A percentile compares a stretch with the other conserved stretches of the same genome.
Evolutionary conservation across 1,140 invertebrate genomes (phyloP).

Genomic region (Pentalonia nigronervosa): DNA sequence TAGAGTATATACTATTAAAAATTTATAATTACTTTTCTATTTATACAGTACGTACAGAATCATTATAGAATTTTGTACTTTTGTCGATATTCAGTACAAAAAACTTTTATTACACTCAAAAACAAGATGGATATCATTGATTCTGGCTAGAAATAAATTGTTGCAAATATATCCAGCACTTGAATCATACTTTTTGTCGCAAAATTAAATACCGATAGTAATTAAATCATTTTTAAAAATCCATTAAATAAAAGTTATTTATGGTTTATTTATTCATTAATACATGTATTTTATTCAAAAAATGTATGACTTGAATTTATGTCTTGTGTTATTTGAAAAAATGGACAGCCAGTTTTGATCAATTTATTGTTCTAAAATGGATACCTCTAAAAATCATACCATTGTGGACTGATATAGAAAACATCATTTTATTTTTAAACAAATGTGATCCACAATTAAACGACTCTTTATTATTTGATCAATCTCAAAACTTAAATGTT

Average conservation of each 20-base stretch:
- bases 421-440: background rate
- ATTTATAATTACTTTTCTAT: constrained; percentile 21
- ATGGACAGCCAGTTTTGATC: background rate
- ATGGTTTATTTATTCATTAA: constrained; percentile 17
- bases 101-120: background rate
- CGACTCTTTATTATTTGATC: no score
- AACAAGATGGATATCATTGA: constrained; percentile 4
- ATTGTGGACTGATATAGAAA: constrained; percentile 17
- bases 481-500: no score
- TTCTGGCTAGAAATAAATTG: background rate
- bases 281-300: no score
- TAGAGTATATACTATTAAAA: background rate
- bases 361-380: constrained; percentile 5
- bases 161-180: constrained; percentile 18
- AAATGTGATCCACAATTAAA: background rate
- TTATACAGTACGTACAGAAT: background rate
- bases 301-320: no score
- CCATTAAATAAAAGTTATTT: constrained; percentile 12
- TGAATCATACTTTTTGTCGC: background rate
- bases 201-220: constrained; percentile 15
- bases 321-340: background rate
- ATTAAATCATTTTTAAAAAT: constrained; percentile 25
- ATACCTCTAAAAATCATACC: background rate
- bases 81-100: background rate
- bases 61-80: background rate